Conservation (phyloP, 2,888 invertebrate species). For the Ophioninae sp. region DNA sequence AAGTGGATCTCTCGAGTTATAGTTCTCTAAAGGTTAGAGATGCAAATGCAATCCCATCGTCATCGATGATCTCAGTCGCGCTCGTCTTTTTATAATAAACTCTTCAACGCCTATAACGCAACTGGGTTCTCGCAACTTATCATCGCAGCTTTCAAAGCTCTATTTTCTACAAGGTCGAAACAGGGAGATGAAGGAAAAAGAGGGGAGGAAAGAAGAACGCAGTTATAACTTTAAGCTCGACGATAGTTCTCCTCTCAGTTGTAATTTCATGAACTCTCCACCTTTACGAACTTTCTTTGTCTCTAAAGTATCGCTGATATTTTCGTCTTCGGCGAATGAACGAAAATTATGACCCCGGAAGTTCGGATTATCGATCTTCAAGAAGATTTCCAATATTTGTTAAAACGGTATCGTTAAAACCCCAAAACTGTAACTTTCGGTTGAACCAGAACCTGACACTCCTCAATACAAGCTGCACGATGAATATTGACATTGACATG, state of each 20-base stretch:
- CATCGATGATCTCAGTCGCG: conserved; percentile 37
- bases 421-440: neutral
- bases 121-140: conserved; percentile 45
- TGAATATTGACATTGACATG: neutral
- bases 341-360: neutral
- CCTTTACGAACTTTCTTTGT: conserved; percentile 35
- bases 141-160: conserved; percentile 34
- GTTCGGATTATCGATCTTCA: neutral
- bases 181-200: conserved; percentile 49
- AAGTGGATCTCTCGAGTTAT: neutral
- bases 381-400: neutral
- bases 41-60: conserved; percentile 27
- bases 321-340: neutral
- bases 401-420: neutral
- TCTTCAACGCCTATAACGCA: conserved; percentile 55
- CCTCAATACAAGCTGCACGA: neutral
- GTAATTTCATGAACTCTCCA: conserved; percentile 48
- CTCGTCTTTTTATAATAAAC: conserved; percentile 53
- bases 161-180: conserved; percentile 55
- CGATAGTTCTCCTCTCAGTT: conserved; percentile 6
- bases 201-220: neutral
- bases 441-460: neutral
- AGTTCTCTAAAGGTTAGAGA: conserved; percentile 53
- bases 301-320: conserved; percentile 3
- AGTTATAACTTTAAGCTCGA: neutral